Base-by-base conservation (phyloP, 2,888 invertebrate genomes). In the Meiosimyza platycephala region DNA sequence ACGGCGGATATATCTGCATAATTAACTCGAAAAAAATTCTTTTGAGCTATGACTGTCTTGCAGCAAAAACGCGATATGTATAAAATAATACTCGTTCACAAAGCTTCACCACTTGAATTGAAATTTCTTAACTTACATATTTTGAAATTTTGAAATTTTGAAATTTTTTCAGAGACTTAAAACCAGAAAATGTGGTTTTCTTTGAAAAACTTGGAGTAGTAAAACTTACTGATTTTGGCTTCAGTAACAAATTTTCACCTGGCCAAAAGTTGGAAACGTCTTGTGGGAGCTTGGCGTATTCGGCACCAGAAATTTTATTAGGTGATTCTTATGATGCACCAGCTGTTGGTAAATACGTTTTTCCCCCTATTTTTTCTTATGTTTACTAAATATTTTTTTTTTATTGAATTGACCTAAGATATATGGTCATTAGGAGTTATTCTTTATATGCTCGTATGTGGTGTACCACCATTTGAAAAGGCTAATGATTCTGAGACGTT, bases 381-480 rank as follows among this genome's bases (percentile, higher is more conserved):
- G 40, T 40, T 40, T 40, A 40, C 40, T 76, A 75, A 66, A 72
- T 72, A 74, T 75, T 3, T 7, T 9, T 40, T 75, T 18, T 47
- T 62, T 60, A 13, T 40, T 16, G 13, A 40, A 63, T 77, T 76
- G 28, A 47, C 88, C 88, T 15, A 85, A 91, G 98, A 99, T 89
- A 95, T 99, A 69, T 99, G 99, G 99, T 98, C 98, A 7, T 90
- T 99, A 73, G 99, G 99, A 73, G 99, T 99, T 16, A 98, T 99
- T 83, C 89, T 99, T 60, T 99, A 95, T 88, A 99, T 99, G 98
- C 90, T 99, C 83, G 98, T 99, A 6, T 97, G 96, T 88, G 99
- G 99, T 7, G 94, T 95, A 85, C 94, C 98, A 51, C 99, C 99
- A 7, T 99, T 99, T 87, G 98, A 98, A 89, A 99, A 99, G 89